phyloP scores from a whole-genome alignment of 1,140 invertebrate genomes.

The Olivierus martensii region DNA sequence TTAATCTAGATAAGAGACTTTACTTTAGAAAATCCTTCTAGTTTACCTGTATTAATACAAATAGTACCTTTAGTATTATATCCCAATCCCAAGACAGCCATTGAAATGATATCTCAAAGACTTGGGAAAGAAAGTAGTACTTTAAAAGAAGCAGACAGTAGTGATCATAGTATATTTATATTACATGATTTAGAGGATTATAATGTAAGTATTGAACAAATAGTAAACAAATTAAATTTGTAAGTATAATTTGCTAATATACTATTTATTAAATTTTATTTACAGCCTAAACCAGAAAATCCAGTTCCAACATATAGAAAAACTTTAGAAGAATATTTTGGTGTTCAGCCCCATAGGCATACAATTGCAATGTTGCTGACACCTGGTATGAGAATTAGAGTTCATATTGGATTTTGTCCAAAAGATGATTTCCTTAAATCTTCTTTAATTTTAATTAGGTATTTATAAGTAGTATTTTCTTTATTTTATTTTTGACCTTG shows the following conservation, averaged over 20 bases:
- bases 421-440: constrained; percentile 34
- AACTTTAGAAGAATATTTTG: constrained; percentile 32
- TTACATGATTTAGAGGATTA: constrained; percentile 35
- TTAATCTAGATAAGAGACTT: constrained; percentile 34
- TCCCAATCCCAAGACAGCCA: constrained; percentile 35
- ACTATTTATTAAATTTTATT: neutral
- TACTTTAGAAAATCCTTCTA: constrained; percentile 39
- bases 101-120: constrained; percentile 28
- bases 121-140: neutral
- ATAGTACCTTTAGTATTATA: constrained; percentile 37
- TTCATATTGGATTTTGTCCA: constrained; percentile 38
- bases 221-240: too few species aligned
- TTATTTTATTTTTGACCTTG: too few species aligned
- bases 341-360: constrained; percentile 29
- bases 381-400: constrained; percentile 33
- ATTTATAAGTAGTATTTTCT: constrained; percentile 5
- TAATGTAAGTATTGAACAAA: constrained; percentile 17
- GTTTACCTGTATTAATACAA: constrained; percentile 36
- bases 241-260: too few species aligned
- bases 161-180: constrained; percentile 34
- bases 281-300: constrained; percentile 21
- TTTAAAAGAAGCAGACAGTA: constrained; percentile 22
- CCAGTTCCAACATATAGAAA: constrained; percentile 31
- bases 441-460: constrained; percentile 39
- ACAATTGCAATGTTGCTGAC: constrained; percentile 37